Conservation (phyloP, 2,113 vertebrate genomes). For the Casuarius casuarius region DNA sequence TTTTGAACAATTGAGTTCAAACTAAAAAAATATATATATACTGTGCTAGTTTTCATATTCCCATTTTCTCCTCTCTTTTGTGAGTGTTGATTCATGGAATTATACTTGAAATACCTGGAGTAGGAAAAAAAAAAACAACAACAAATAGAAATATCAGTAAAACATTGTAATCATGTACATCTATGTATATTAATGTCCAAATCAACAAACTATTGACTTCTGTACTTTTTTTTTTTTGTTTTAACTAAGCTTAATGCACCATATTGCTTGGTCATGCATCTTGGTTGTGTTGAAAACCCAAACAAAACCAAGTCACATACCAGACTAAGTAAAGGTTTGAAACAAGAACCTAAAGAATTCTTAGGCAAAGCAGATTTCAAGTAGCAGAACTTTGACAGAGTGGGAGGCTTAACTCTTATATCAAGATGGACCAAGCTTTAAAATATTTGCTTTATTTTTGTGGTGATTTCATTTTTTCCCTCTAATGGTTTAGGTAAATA, state of each 20-base stretch:
- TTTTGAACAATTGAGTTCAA: not conserved
- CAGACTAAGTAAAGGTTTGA: not conserved
- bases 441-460: not conserved
- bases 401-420: rapidly evolving
- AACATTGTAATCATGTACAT: not conserved
- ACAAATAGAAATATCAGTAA: not conserved
- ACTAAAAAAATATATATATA: not conserved
- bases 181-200: not conserved
- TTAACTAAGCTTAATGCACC: not conserved
- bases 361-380: not conserved
- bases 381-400: not conserved
- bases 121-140: not conserved
- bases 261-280: not conserved
- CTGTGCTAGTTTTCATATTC: not conserved
- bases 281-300: not conserved
- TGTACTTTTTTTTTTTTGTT: not conserved
- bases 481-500: not conserved
- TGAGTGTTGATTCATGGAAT: not conserved
- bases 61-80: not conserved
- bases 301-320: not conserved
- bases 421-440: not conserved
- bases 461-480: not conserved
- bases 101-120: not conserved
- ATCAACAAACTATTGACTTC: not conserved
- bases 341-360: not conserved